These are phyloP conservation scores for Cheirogaleus medius DNA, from an alignment of 2,113 vertebrate species.

Conservation along the genomic window DNA sequence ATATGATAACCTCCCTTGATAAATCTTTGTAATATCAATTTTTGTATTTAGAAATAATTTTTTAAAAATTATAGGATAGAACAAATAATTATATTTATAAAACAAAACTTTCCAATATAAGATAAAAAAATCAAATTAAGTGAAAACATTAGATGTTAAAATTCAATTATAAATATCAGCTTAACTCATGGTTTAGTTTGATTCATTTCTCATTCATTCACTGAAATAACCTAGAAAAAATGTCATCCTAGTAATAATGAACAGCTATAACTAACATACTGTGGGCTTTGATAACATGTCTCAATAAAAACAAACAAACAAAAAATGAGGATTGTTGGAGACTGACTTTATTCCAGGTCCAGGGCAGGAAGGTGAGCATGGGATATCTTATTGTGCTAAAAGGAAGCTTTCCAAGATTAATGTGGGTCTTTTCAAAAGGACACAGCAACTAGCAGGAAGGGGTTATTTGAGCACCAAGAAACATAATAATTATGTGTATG, in stretches of 20 bases:
- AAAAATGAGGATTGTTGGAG: neutral
- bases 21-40: neutral
- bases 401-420: neutral
- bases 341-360: neutral
- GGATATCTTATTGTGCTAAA: neutral
- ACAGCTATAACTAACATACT: neutral
- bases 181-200: neutral
- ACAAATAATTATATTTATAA: conserved; percentile 38
- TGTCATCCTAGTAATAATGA: neutral
- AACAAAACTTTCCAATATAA: conserved; percentile 40
- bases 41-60: neutral
- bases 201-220: neutral
- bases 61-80: neutral
- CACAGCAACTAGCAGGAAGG: neutral
- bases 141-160: neutral
- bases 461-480: neutral
- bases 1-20: neutral
- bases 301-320: neutral
- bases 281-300: neutral
- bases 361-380: neutral
- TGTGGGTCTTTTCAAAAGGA: neutral
- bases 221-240: conserved; percentile 5
- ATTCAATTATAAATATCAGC: conserved; percentile 21
- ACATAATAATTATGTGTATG: neutral
- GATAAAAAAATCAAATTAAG: conserved; percentile 14